Percentiles rank a stretch among this genome's conserved stretches.
Conservation (phyloP, 2,113 vertebrate species). For the Elanus axillaris region DNA sequence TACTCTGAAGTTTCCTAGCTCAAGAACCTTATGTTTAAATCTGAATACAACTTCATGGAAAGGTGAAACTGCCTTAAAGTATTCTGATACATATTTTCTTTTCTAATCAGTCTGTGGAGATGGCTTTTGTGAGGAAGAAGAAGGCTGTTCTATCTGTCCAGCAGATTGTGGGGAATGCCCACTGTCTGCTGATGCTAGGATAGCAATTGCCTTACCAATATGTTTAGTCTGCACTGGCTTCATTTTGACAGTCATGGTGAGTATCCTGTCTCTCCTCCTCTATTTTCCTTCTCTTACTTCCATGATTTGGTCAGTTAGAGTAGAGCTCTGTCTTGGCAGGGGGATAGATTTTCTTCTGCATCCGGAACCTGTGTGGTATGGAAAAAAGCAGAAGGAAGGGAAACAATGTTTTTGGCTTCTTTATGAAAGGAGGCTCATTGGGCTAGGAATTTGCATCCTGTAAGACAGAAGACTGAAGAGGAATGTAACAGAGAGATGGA, state of each 20-base stretch:
- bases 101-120: slow-evolving; percentile 77
- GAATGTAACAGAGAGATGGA: neutral
- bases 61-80: neutral
- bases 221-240: slow-evolving; percentile 75
- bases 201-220: slow-evolving; percentile 75
- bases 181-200: slow-evolving; percentile 61
- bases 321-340: neutral
- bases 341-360: neutral
- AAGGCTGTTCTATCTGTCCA: slow-evolving; percentile 77
- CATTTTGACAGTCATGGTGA: slow-evolving; percentile 73
- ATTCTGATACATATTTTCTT: neutral
- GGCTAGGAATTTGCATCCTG: neutral
- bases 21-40: neutral
- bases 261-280: neutral
- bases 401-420: neutral
- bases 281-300: neutral
- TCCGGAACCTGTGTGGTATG: neutral
- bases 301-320: neutral
- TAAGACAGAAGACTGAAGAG: neutral
- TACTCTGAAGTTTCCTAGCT: neutral
- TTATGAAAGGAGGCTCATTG: neutral
- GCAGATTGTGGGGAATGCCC: slow-evolving; percentile 81
- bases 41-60: neutral
- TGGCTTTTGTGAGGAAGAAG: slow-evolving; percentile 75
- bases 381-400: neutral